These are phyloP conservation scores for Xiphophorus birchmanni DNA, from an alignment of 2,797 vertebrate genomes.

Conservation along the genomic window DNA sequence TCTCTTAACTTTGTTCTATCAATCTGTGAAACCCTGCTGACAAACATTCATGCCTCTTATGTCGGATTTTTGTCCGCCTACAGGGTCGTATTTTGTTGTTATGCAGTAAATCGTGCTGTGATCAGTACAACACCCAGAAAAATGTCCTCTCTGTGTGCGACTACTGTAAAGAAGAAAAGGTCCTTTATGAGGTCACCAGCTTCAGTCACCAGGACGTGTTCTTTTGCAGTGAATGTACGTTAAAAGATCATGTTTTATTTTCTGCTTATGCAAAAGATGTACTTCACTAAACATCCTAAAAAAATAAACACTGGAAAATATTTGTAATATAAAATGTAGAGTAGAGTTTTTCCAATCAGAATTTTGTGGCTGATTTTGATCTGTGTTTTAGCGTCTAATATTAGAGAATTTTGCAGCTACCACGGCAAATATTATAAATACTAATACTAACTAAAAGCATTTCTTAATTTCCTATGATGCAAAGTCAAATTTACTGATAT, in stretches of 20 bases:
- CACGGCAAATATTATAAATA: background rate
- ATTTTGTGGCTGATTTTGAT: background rate
- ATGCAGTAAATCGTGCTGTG: slow-evolving; percentile 73
- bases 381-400: background rate
- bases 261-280: background rate
- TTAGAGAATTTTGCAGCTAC: background rate
- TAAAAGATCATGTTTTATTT: background rate
- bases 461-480: no score
- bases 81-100: slow-evolving; percentile 77
- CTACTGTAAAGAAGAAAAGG: slow-evolving; percentile 76
- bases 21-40: background rate
- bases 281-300: background rate
- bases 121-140: slow-evolving; percentile 73
- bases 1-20: background rate
- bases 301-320: background rate
- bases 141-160: slow-evolving; percentile 70
- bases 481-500: no score
- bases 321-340: background rate
- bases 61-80: background rate
- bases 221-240: slow-evolving; percentile 81
- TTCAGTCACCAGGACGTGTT: slow-evolving; percentile 70
- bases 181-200: slow-evolving; percentile 70
- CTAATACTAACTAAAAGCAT: no score
- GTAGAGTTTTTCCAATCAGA: background rate
- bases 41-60: background rate